These are phyloP conservation scores for Malaclemys terrapin DNA, from an alignment of 2,113 vertebrate genomes.

Conservation along the genomic window DNA sequence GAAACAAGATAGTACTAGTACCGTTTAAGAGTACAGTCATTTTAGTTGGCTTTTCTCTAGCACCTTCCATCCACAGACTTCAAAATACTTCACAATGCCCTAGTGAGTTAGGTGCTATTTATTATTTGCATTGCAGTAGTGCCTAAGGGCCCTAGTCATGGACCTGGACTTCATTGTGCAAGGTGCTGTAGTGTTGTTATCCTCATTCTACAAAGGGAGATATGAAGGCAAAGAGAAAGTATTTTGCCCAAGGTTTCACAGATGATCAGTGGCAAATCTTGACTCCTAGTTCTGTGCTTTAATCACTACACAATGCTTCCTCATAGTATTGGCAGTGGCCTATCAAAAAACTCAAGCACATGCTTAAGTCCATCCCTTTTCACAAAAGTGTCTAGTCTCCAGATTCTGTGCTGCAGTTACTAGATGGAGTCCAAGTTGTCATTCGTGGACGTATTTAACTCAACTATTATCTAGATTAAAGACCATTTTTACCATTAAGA, in stretches of 20 bases:
- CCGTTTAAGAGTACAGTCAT: not conserved
- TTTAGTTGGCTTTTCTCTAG: not conserved
- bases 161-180: not conserved
- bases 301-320: not conserved
- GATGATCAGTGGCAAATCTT: not conserved
- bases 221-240: not conserved
- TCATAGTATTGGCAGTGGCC: not conserved
- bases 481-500: not conserved
- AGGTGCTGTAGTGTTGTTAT: not conserved
- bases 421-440: not conserved
- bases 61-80: not conserved
- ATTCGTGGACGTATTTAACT: not conserved
- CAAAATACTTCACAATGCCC: not conserved
- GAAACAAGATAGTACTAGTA: fast-evolving
- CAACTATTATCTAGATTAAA: not conserved
- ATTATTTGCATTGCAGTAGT: not conserved
- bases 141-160: not conserved
- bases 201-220: not conserved
- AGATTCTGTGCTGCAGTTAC: not conserved
- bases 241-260: not conserved
- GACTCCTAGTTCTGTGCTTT: not conserved
- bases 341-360: not conserved
- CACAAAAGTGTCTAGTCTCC: not conserved
- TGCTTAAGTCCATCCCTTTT: not conserved
- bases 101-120: not conserved